These are phyloP conservation scores for Thymelicus acteon DNA, from an alignment of 2,888 invertebrate genomes.

Conservation along the genomic window DNA sequence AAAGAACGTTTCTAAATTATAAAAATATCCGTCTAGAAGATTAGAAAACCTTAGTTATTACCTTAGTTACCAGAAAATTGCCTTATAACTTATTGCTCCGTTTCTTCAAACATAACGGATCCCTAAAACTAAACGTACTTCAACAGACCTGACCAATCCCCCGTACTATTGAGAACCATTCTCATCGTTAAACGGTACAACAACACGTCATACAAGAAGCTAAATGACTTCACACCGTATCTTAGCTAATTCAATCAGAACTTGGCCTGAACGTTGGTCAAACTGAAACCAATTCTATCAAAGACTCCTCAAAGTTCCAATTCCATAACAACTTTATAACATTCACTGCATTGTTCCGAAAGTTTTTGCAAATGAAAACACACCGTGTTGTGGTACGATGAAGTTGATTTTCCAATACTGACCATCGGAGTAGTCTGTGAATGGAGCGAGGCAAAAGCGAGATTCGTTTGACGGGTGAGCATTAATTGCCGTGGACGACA, in stretches of 20 bases:
- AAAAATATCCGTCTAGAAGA: too few species aligned
- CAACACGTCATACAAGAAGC: constrained; percentile 19
- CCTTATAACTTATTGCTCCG: too few species aligned
- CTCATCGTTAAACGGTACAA: constrained; percentile 6
- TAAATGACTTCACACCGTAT: constrained; percentile 20
- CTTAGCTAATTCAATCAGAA: constrained; percentile 20
- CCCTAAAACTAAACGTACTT: too few species aligned
- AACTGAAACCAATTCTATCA: background rate
- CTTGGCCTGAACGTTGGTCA: background rate
- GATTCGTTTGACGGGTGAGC: constrained; percentile 25
- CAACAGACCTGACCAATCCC: background rate
- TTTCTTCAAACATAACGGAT: too few species aligned
- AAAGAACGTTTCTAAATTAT: too few species aligned
- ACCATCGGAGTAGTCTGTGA: constrained; percentile 6
- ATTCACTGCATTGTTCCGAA: background rate
- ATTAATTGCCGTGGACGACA: constrained; percentile 31
- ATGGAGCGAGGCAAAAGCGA: constrained; percentile 14
- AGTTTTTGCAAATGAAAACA: constrained; percentile 12
- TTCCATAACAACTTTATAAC: background rate
- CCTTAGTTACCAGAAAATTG: too few species aligned
- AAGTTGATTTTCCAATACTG: constrained; percentile 7
- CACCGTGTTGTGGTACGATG: background rate
- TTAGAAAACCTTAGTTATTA: too few species aligned
- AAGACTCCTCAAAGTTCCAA: background rate
- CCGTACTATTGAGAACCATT: constrained; percentile 4